A percentile compares a stretch with the other conserved stretches of the same genome.
Conservation (phyloP, 1,140 invertebrate genomes). For the Nasonia giraulti region DNA sequence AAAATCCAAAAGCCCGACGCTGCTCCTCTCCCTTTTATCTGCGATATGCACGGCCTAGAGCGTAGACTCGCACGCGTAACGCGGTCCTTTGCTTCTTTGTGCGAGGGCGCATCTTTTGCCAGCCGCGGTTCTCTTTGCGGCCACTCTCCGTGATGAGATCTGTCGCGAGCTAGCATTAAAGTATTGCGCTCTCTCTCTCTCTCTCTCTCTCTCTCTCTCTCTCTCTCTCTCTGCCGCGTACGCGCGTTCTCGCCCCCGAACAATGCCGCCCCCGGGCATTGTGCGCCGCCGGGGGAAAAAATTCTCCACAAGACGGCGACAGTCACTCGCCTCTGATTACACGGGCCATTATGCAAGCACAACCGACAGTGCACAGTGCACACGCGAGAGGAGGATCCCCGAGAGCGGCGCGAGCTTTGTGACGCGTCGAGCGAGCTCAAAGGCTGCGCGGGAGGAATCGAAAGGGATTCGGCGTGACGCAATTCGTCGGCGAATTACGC, state of each 20-base stretch:
- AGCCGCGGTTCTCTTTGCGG: too few species aligned
- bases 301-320: conserved; percentile 37
- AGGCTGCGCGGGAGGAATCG: too few species aligned
- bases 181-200: conserved; percentile 54
- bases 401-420: too few species aligned
- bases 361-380: conserved; percentile 36
- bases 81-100: not conserved
- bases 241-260: conserved; percentile 48
- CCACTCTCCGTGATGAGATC: conserved; percentile 65
- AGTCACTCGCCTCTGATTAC: conserved; percentile 67
- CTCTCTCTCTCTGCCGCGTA: conserved; percentile 37
- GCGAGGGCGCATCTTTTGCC: too few species aligned
- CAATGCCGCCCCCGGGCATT: conserved; percentile 60
- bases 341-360: conserved; percentile 66
- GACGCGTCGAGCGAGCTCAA: too few species aligned
- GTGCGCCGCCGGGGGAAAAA: conserved; percentile 38
- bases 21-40: not conserved
- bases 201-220: conserved; percentile 2
- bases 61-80: not conserved
- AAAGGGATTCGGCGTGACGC: conserved; percentile 38
- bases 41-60: not conserved
- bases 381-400: too few species aligned
- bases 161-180: conserved; percentile 60
- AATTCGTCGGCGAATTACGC: conserved; percentile 51
- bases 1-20: not conserved